A percentile compares a stretch with the other conserved stretches of the same genome.
These are phyloP conservation scores for Octopus sinensis DNA, from an alignment of 1,140 invertebrate species.

Conservation along the genomic window DNA sequence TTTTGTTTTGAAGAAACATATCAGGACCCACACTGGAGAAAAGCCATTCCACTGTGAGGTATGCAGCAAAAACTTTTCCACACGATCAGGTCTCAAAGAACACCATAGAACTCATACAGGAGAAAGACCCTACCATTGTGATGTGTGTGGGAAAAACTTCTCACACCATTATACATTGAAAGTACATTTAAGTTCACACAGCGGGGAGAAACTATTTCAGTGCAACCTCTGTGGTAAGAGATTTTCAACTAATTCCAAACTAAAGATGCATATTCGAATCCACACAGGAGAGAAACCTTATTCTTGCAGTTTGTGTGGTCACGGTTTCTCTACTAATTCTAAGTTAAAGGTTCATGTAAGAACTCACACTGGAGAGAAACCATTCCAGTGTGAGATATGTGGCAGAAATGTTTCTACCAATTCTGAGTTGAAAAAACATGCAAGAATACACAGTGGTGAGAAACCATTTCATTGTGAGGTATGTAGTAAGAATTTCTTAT, in stretches of 20 bases:
- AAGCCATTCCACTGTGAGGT: conserved; percentile 43
- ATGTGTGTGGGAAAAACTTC: conserved; percentile 67
- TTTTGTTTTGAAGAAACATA: conserved; percentile 38
- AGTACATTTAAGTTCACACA: conserved; percentile 70
- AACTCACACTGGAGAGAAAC: conserved; percentile 62
- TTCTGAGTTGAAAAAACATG: background rate
- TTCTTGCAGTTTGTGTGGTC: conserved; percentile 21
- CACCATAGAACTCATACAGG: conserved; percentile 27
- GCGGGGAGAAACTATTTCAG: conserved; percentile 62
- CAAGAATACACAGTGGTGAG: background rate
- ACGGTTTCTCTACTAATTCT: conserved; percentile 37
- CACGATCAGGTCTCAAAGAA: conserved; percentile 46
- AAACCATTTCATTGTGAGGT: background rate
- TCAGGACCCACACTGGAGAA: conserved; percentile 57
- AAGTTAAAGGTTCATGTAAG: conserved; percentile 29
- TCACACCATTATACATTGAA: conserved; percentile 62
- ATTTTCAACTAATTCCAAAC: conserved; percentile 79
- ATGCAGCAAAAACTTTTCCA: conserved; percentile 21
- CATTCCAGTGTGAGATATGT: background rate
- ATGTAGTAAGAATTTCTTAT: background rate
- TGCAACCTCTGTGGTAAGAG: conserved; percentile 77
- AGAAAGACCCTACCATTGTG: conserved; percentile 38
- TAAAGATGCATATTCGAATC: conserved; percentile 85
- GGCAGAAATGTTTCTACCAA: background rate
- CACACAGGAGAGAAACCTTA: conserved; percentile 19